Percentiles rank a stretch among this genome's conserved stretches.
Evolutionary conservation across 2,888 invertebrate genomes (phyloP).

Genomic region (Limnephilus auricula): DNA sequence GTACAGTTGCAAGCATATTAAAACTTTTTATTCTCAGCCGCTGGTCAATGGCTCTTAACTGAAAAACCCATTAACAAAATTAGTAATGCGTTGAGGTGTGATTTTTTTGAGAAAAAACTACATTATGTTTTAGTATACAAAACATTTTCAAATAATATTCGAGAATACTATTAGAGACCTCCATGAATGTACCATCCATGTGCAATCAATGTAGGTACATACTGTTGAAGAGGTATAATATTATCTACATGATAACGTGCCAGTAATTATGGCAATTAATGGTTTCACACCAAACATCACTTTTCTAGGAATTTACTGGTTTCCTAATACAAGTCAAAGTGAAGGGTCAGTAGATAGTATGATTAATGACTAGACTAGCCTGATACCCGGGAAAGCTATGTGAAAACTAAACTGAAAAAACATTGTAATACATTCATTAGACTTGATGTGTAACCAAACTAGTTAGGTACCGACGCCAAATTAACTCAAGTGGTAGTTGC

Average conservation of each 20-base stretch:
- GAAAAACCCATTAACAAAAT: neutral
- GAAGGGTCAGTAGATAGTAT: neutral
- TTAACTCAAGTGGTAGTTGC: neutral
- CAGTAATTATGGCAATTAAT: neutral
- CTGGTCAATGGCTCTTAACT: too few relatives aligned
- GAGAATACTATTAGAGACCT: neutral
- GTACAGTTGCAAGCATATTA: too few relatives aligned
- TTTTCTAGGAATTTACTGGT: neutral
- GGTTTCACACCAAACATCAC: neutral
- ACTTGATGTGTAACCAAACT: neutral
- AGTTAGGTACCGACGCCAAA: neutral
- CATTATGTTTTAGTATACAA: neutral
- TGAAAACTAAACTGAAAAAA: neutral
- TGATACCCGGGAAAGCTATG: neutral
- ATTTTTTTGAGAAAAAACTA: neutral
- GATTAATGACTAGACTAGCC: neutral
- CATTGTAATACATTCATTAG: neutral
- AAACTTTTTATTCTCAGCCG: too few relatives aligned
- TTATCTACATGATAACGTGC: neutral
- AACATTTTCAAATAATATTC: neutral
- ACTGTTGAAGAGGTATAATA: neutral
- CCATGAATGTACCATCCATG: neutral
- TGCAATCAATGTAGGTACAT: neutral
- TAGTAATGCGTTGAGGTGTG: neutral
- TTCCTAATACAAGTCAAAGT: neutral